Evolutionary conservation across 1,140 invertebrate species (phyloP).

Genomic region (Plectrocnemia conspersa): DNA sequence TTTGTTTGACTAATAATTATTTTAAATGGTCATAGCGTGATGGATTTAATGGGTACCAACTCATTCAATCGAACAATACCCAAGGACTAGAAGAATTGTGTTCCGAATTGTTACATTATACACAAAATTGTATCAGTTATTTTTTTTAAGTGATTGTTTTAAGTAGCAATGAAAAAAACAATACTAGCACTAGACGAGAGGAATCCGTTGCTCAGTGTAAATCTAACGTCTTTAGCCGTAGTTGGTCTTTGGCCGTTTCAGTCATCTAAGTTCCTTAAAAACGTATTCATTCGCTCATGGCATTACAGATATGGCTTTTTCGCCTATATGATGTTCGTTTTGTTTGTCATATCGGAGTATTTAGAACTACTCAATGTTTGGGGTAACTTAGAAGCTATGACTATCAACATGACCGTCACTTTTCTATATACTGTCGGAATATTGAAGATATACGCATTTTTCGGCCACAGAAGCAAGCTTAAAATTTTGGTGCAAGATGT

Average conservation of each 20-base stretch:
- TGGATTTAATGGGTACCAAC: too few species aligned
- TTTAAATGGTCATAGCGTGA: too few species aligned
- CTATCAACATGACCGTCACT: conserved; percentile 33
- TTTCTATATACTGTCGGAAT: conserved; percentile 31
- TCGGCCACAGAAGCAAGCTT: conserved; percentile 22
- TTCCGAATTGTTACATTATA: too few species aligned
- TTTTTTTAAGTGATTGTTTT: too few species aligned
- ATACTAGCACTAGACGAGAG: too few species aligned
- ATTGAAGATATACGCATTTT: conserved; percentile 31
- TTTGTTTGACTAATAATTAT: too few species aligned
- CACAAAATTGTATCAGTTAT: too few species aligned
- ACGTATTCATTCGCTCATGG: conserved; percentile 11
- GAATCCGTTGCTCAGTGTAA: conserved; percentile 26
- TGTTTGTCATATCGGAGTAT: conserved; percentile 34
- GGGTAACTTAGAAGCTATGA: conserved; percentile 34
- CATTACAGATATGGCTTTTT: conserved; percentile 22
- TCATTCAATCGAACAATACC: too few species aligned
- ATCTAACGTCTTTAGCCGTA: conserved; percentile 29
- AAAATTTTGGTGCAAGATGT: conserved; percentile 21
- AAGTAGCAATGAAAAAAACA: too few species aligned
- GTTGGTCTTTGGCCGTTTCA: conserved; percentile 34
- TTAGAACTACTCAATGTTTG: conserved; percentile 31
- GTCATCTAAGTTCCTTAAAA: conserved; percentile 23
- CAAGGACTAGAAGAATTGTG: too few species aligned
- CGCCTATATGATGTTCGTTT: conserved; percentile 25